Conservation (phyloP, 2,888 invertebrate genomes). For the Hyles lineata region DNA sequence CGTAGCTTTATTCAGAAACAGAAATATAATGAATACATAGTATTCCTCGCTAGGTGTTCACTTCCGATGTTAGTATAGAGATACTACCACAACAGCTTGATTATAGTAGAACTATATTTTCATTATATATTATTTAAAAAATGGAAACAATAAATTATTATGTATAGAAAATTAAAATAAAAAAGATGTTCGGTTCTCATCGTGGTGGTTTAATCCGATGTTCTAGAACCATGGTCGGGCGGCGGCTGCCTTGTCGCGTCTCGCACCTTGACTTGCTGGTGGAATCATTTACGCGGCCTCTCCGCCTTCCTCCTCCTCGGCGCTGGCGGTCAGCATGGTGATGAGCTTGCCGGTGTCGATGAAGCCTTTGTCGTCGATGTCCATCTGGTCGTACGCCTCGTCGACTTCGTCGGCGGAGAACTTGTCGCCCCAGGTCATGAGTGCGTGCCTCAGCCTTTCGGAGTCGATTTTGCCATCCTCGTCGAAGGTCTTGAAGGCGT, state of each 20-base stretch:
- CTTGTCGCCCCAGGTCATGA: conserved; percentile 97
- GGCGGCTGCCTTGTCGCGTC: conserved; percentile 46
- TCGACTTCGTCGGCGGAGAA: conserved; percentile 95
- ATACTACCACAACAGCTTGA: conserved; percentile 70
- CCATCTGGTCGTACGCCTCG: conserved; percentile 97
- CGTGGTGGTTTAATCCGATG: conserved; percentile 63
- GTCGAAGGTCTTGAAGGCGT: conserved; percentile 97
- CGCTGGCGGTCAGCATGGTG: conserved; percentile 94
- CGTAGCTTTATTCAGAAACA: conserved; percentile 73
- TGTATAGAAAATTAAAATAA: conserved; percentile 73
- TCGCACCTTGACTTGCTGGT: conserved; percentile 38
- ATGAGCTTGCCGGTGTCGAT: conserved; percentile 95
- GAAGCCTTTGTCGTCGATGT: conserved; percentile 95
- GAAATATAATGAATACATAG: conserved; percentile 74
- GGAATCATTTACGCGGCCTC: conserved; percentile 73
- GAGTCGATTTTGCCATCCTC: conserved; percentile 94
- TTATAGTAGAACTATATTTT: conserved; percentile 83
- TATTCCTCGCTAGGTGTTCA: conserved; percentile 59
- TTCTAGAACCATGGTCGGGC: conserved; percentile 64
- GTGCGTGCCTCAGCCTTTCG: conserved; percentile 94
- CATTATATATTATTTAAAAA: conserved; percentile 82
- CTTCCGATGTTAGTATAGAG: conserved; percentile 47
- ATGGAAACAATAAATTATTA: conserved; percentile 84
- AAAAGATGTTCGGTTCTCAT: conserved; percentile 72
- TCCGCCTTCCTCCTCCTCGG: conserved; percentile 91